These are phyloP conservation scores for Neosalanx taihuensis DNA, from an alignment of 2,797 vertebrate species.

Conservation along the genomic window DNA sequence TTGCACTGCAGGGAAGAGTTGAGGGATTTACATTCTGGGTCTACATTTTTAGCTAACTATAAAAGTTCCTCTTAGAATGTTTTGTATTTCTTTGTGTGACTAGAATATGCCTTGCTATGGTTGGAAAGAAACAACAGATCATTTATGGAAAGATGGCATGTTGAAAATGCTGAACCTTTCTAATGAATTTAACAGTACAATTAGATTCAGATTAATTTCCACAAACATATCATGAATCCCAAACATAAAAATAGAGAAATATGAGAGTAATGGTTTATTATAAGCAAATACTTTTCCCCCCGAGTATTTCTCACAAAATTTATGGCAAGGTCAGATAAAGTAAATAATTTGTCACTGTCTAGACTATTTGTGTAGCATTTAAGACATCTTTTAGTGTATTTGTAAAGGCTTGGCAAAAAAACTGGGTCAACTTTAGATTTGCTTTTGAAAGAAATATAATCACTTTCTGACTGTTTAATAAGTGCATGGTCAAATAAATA, in stretches of 20 bases:
- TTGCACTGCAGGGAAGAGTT: slow-evolving; percentile 19
- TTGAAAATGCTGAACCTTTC: too few species aligned
- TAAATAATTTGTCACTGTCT: neutral
- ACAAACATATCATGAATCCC: neutral
- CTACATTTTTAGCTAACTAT: slow-evolving; percentile 35
- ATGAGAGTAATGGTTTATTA: neutral
- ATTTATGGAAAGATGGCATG: too few species aligned
- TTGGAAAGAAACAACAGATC: too few species aligned
- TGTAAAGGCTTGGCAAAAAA: neutral
- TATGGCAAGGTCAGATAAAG: neutral
- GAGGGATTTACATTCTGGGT: slow-evolving; percentile 33
- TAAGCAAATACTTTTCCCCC: neutral
- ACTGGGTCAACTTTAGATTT: slow-evolving; percentile 42
- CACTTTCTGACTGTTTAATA: slow-evolving; percentile 46
- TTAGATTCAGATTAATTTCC: neutral
- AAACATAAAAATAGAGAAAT: neutral
- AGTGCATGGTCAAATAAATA: slow-evolving; percentile 63
- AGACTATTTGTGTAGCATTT: neutral
- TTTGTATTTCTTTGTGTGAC: slow-evolving; percentile 33
- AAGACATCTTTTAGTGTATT: neutral
- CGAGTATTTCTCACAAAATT: neutral
- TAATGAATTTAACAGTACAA: neutral
- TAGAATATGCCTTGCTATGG: neutral
- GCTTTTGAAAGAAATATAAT: slow-evolving; percentile 42
- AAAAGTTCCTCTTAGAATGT: slow-evolving; percentile 32